Conservation (phyloP, 2,888 invertebrate species). For the Agrotis ipsilon region DNA sequence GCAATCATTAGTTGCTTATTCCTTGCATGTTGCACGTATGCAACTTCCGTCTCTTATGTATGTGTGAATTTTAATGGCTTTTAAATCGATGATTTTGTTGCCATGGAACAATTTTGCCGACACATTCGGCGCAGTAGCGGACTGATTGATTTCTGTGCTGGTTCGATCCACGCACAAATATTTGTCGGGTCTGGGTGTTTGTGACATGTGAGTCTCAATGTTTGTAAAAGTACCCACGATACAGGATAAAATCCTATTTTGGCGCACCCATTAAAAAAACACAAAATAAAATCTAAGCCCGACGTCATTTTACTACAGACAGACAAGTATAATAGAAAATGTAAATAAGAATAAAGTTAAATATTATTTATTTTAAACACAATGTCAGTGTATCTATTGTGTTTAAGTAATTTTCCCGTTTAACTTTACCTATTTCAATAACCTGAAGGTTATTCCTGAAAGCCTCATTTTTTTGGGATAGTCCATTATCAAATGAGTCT, state of each 20-base stretch:
- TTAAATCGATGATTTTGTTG: slow-evolving; percentile 7
- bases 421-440: not conserved
- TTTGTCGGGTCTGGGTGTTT: too few species aligned
- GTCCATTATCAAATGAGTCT: too few species aligned
- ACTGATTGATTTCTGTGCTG: too few species aligned
- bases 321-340: not conserved
- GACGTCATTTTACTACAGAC: too few species aligned
- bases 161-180: too few species aligned
- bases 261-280: too few species aligned
- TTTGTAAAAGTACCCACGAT: too few species aligned
- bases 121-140: too few species aligned
- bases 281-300: too few species aligned
- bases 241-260: too few species aligned
- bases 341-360: not conserved
- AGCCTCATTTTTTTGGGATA: too few species aligned
- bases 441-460: not conserved
- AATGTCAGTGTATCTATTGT: not conserved
- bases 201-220: too few species aligned
- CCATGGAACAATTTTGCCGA: not conserved
- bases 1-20: slow-evolving; percentile 2
- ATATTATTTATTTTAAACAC: not conserved
- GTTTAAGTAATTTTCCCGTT: not conserved
- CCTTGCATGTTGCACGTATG: slow-evolving; percentile 15
- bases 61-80: slow-evolving; percentile 17
- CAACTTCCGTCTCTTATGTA: slow-evolving; percentile 3